A percentile compares a stretch with the other conserved stretches of the same genome.
Evolutionary conservation across 2,113 vertebrate species (phyloP).

Genomic region (Condylura cristata): DNA sequence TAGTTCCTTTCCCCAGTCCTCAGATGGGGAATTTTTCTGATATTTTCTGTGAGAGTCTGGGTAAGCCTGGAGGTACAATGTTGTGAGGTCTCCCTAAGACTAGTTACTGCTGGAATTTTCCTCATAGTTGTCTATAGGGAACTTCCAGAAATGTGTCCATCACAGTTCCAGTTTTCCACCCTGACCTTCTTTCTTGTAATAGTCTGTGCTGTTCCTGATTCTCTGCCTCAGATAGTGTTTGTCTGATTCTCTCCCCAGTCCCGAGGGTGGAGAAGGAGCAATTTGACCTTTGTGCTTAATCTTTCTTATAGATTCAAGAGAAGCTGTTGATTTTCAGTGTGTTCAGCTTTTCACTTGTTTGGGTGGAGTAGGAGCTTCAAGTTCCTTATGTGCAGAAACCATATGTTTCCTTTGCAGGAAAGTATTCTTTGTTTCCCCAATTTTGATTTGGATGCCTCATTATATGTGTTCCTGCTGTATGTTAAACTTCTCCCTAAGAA

Average conservation of each 20-base stretch:
- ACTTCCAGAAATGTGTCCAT: neutral
- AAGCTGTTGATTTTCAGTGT: neutral
- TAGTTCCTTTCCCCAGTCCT: neutral
- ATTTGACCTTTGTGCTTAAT: neutral
- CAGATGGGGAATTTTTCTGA: neutral
- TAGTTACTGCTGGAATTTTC: neutral
- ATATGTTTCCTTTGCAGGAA: neutral
- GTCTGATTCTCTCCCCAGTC: neutral
- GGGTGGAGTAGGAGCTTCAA: neutral
- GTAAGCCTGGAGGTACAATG: neutral
- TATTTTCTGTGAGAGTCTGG: neutral
- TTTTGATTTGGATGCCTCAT: neutral
- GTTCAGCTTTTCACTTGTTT: neutral
- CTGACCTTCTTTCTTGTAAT: neutral
- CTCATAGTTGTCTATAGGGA: neutral
- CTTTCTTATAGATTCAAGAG: neutral
- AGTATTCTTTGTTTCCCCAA: neutral
- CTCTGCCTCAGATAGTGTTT: neutral
- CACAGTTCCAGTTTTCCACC: neutral
- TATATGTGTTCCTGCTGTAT: neutral
- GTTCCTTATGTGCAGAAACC: neutral
- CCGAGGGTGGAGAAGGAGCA: neutral
- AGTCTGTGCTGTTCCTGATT: neutral
- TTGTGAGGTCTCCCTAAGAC: neutral
- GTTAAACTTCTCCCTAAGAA: neutral